phyloP scores from a whole-genome alignment of 2,888 invertebrate genomes.

The Callosobruchus maculatus region DNA sequence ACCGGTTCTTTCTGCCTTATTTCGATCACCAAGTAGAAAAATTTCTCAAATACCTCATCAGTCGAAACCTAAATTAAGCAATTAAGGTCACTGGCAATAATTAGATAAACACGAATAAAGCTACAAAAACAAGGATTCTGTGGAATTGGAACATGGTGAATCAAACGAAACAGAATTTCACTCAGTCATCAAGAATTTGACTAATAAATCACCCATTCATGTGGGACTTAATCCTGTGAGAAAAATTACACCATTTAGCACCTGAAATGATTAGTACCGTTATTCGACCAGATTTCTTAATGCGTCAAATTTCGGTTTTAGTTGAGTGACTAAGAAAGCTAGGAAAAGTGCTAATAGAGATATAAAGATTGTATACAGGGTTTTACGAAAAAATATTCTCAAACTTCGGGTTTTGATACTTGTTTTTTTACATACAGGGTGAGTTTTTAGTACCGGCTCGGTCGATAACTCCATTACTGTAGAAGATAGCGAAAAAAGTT shows the following conservation, averaged over 20 bases:
- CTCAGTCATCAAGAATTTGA: background rate
- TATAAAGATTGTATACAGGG: no score
- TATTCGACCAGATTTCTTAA: background rate
- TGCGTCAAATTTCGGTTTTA: background rate
- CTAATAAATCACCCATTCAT: background rate
- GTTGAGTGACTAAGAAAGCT: background rate
- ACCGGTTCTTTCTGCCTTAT: no score
- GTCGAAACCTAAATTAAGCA: no score
- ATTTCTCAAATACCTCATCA: background rate
- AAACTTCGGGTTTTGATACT: no score
- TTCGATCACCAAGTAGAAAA: background rate
- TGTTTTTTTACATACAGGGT: no score
- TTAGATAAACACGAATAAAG: background rate
- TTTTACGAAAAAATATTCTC: no score
- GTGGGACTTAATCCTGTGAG: background rate
- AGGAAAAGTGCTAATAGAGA: background rate
- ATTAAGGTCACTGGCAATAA: background rate
- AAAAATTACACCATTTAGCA: background rate
- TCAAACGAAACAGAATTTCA: background rate
- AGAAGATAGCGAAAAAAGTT: no score
- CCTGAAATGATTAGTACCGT: background rate
- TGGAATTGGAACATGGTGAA: background rate
- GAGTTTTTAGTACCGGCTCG: no score
- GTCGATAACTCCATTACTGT: no score
- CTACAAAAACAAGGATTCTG: background rate